Base-by-base conservation (phyloP, 2,888 invertebrate genomes). In the Allacma fusca region DNA sequence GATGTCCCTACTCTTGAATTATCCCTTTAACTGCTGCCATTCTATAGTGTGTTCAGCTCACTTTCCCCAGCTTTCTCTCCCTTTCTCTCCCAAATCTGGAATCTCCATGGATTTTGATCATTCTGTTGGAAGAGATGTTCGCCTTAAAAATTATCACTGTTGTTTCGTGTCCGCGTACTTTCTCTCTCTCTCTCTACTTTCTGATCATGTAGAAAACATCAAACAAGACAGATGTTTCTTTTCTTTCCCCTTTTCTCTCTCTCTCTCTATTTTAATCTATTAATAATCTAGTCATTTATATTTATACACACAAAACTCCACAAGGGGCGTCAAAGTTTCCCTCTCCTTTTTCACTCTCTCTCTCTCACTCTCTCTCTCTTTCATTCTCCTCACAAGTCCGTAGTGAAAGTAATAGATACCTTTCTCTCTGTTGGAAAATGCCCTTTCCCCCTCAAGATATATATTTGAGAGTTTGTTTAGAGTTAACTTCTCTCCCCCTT, bases 281-380 rank as follows among this genome's bases (percentile, higher is more conserved):
- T 50, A 50, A 50, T 50, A 19, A 19, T 50, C 4, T n/a, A n/a
- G 19, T 19, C 50, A 1, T 65, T 26, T 28, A 24, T 65, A 23
- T 62, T 62, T 23, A 50, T 50, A 19, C n/a, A 19, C 16, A 50
- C 50, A 50, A 50, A 65, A 21, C 19, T 62, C 62, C 73, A 59
- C 19, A 59, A 73, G 62, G 62, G 62, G 73, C 62, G 73, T 73
- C 71, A 77, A 77, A 77, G 44, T 70, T 74, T 76, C 26, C 69
- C 24, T 43, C 40, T 62, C 34, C 44, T 62, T 23, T 34, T 21
- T 68, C 34, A 1, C 23, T 40, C 29, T 40, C 23, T 21, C 16
- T 67, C n/a, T 16, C 67, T 67, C 67, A 28, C 29, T 67, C 26
- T 64, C 26, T 23, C 26, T 64, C 64, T 28, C 67, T 67, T 28